A percentile compares a stretch with the other conserved stretches of the same genome.
phyloP scores from a whole-genome alignment of 2,888 invertebrate genomes.

The Adela reaumurella region DNA sequence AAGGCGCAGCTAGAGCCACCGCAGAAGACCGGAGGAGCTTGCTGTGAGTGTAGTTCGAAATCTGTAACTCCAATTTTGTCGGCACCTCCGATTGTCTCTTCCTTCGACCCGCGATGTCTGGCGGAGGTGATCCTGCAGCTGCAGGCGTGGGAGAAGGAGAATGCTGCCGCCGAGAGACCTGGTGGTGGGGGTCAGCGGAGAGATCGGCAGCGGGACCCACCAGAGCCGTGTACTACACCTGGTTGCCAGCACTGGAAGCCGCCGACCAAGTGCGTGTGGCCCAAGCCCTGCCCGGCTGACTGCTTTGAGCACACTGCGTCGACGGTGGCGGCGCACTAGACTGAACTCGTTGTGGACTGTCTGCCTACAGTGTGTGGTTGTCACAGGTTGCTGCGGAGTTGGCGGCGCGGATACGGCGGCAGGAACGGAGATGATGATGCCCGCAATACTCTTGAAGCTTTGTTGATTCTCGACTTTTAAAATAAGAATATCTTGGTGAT shows the following conservation, averaged over 20 bases:
- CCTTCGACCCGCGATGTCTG: neutral
- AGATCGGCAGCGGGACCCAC: too few species aligned
- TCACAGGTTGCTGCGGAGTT: constrained; percentile 32
- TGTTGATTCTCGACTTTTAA: constrained; percentile 19
- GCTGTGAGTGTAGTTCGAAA: too few species aligned
- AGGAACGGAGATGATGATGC: constrained; percentile 20
- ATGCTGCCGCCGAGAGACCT: neutral
- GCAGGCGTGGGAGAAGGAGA: neutral
- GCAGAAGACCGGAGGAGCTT: neutral
- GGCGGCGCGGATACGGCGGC: constrained; percentile 22
- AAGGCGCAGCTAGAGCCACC: constrained; percentile 20
- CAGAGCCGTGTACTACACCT: constrained; percentile 30
- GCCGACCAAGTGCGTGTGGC: constrained; percentile 39
- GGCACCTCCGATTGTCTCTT: too few species aligned
- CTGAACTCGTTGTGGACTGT: constrained; percentile 16
- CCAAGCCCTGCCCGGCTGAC: constrained; percentile 41
- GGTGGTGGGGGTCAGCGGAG: neutral
- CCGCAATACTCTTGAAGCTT: constrained; percentile 42
- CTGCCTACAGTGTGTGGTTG: constrained; percentile 7
- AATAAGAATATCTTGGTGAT: too few species aligned
- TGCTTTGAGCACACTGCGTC: constrained; percentile 34
- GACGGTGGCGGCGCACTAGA: constrained; percentile 26
- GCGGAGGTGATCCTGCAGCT: neutral
- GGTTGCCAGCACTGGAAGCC: constrained; percentile 40
- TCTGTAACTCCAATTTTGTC: too few species aligned